Evolutionary conservation across 2,888 invertebrate genomes (phyloP).

Genomic region (Platycnemis pennipes): DNA sequence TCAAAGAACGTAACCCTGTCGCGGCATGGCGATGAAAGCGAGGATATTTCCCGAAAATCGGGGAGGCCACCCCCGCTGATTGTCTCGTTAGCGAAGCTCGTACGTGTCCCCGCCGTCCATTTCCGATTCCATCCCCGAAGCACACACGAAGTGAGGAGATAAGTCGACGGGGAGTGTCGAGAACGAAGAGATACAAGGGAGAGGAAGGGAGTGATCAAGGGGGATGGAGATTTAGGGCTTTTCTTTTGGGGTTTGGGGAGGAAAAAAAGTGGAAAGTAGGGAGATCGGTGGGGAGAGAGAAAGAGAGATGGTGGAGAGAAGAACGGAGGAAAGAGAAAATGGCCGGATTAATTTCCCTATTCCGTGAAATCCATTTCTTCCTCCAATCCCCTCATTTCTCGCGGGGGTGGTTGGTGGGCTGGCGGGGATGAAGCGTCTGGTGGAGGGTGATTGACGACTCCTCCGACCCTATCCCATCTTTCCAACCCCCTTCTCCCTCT

Average conservation of each 20-base stretch:
- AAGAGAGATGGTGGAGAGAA: no score
- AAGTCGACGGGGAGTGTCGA: neutral
- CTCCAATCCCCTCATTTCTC: neutral
- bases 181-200: neutral
- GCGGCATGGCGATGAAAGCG: neutral
- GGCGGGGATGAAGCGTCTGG: neutral
- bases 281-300: no score
- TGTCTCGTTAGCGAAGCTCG: neutral
- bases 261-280: no score
- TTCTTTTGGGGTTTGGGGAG: no score
- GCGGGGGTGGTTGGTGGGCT: neutral
- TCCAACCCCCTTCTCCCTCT: neutral
- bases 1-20: neutral
- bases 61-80: neutral
- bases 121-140: constrained; percentile 7
- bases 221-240: no score
- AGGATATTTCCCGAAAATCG: neutral
- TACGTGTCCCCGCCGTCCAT: neutral
- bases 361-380: constrained; percentile 31
- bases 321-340: constrained; percentile 28
- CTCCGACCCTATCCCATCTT: neutral
- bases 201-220: neutral
- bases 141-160: neutral
- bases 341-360: constrained; percentile 39
- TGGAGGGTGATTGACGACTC: neutral